phyloP scores from a whole-genome alignment of 2,113 vertebrate species.

The Proteles cristata region DNA sequence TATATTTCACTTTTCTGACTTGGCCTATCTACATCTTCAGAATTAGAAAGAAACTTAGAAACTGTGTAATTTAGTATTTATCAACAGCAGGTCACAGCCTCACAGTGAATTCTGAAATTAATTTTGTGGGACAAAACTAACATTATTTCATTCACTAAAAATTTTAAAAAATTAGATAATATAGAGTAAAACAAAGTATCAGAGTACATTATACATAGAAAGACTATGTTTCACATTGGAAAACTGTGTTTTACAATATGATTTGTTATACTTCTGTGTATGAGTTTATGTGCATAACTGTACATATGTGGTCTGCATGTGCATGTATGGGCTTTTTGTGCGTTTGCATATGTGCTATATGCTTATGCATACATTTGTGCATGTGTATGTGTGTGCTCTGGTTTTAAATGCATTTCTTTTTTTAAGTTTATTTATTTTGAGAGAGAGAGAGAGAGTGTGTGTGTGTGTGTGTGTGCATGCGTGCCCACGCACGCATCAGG shows the following conservation, averaged over 20 bases:
- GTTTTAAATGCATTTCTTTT: neutral
- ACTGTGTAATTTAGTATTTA: neutral
- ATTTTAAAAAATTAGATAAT: neutral
- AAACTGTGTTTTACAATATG: neutral
- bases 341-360: neutral
- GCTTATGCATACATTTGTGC: neutral
- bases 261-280: neutral
- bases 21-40: neutral
- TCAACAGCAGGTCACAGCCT: neutral
- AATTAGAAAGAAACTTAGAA: neutral
- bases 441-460: too few relatives aligned
- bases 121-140: neutral
- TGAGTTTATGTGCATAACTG: neutral
- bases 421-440: too few relatives aligned
- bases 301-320: neutral
- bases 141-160: constrained; percentile 29
- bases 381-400: neutral
- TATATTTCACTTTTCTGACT: neutral
- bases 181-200: neutral
- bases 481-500: too few relatives aligned
- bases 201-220: neutral
- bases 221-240: neutral
- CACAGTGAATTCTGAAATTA: neutral
- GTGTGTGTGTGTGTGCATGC: too few relatives aligned
- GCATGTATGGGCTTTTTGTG: neutral